Conservation (phyloP, 2,113 vertebrate species). For the Loxodonta africana region DNA sequence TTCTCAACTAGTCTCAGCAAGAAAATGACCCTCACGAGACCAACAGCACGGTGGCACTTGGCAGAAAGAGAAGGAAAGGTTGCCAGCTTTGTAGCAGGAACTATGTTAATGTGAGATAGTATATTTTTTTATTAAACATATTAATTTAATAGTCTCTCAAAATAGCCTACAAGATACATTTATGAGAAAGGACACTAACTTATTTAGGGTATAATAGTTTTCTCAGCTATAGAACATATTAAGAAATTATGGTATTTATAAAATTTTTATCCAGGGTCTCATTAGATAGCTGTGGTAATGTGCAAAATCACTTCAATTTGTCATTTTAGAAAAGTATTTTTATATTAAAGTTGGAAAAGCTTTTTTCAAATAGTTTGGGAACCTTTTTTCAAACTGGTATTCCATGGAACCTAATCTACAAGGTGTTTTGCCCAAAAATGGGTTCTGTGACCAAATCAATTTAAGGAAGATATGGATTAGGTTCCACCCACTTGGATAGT, state of each 20-base stretch:
- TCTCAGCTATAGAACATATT: background rate
- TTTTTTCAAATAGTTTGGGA: background rate
- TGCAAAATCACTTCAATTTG: background rate
- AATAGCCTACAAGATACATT: background rate
- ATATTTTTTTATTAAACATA: background rate
- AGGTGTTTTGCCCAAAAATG: background rate
- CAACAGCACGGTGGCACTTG: background rate
- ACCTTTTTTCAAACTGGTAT: background rate
- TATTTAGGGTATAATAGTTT: conserved; percentile 5
- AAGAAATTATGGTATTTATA: background rate
- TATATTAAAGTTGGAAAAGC: background rate
- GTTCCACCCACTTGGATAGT: background rate
- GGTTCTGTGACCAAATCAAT: background rate
- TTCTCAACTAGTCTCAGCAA: background rate
- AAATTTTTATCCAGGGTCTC: background rate
- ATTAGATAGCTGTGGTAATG: background rate
- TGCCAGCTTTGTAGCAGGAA: background rate
- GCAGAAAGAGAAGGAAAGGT: background rate
- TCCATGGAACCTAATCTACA: background rate
- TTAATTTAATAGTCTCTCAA: background rate
- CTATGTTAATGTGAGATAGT: background rate
- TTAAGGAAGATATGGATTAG: background rate
- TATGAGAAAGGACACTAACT: conserved; percentile 9
- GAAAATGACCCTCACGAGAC: background rate
- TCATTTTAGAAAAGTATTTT: conserved; percentile 6